phyloP scores from a whole-genome alignment of 2,113 vertebrate genomes.

The Bubalus kerabau region DNA sequence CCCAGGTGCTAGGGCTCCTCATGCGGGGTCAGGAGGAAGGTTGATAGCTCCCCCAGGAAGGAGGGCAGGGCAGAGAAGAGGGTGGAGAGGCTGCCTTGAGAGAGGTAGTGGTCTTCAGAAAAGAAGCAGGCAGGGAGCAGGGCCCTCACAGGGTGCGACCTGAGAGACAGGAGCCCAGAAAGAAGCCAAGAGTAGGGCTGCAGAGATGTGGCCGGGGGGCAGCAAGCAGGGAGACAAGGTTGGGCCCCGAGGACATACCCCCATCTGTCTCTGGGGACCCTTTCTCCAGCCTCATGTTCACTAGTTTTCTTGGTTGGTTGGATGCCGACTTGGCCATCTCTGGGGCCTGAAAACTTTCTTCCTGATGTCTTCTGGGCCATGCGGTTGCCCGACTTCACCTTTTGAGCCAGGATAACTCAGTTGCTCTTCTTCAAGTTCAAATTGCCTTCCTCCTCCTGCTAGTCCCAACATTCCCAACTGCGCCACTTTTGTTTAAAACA shows the following conservation, averaged over 20 bases:
- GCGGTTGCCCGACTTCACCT: background rate
- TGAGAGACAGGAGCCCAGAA: too few relatives aligned
- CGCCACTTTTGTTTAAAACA: background rate
- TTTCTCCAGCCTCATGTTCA: background rate
- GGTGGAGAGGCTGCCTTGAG: background rate
- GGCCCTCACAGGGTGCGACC: rapidly evolving
- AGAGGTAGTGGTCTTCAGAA: background rate
- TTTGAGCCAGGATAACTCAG: background rate
- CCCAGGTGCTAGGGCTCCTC: rapidly evolving
- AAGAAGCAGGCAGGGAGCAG: rapidly evolving
- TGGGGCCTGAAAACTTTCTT: background rate
- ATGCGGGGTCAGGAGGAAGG: rapidly evolving
- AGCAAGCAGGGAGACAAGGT: rapidly evolving
- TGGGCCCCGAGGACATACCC: background rate
- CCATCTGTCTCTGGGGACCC: background rate
- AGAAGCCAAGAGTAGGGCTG: background rate
- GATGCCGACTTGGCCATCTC: rapidly evolving
- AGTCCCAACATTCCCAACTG: rapidly evolving
- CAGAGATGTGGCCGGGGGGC: rapidly evolving
- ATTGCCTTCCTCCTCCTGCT: background rate
- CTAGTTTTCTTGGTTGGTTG: background rate
- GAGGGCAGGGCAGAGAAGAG: rapidly evolving
- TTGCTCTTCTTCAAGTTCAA: background rate
- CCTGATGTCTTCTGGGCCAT: background rate
- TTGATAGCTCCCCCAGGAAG: rapidly evolving